Conservation (phyloP, 2,888 invertebrate genomes). For the Clivina fossor region DNA sequence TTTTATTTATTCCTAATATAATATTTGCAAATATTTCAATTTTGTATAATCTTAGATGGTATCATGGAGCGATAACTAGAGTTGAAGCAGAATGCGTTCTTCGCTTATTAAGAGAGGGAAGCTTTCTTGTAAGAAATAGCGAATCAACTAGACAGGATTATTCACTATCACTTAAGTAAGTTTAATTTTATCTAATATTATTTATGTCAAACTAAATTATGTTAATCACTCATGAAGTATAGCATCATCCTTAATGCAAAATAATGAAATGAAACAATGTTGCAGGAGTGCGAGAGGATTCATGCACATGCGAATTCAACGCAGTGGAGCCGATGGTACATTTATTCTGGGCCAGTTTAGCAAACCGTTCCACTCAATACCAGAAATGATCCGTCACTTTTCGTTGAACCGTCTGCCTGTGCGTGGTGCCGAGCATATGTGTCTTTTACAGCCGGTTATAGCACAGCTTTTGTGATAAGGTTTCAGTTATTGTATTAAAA, state of each 20-base stretch:
- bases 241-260: too few relatives aligned
- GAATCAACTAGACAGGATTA: conserved; percentile 93
- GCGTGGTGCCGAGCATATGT: conserved; percentile 95
- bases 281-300: conserved; percentile 84
- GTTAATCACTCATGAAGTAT: too few relatives aligned
- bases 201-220: not conserved
- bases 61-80: conserved; percentile 90
- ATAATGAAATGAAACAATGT: too few relatives aligned
- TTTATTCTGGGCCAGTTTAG: conserved; percentile 92
- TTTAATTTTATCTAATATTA: conserved; percentile 40
- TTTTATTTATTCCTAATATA: conserved; percentile 43
- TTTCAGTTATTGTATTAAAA: too few relatives aligned
- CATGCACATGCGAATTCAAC: conserved; percentile 96
- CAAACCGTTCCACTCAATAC: conserved; percentile 88
- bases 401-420: conserved; percentile 91
- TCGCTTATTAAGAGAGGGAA: conserved; percentile 82
- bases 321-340: conserved; percentile 69
- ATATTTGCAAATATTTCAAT: conserved; percentile 5
- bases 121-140: conserved; percentile 91
- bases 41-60: conserved; percentile 88
- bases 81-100: conserved; percentile 89
- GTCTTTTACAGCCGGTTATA: conserved; percentile 87
- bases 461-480: conserved; percentile 71
- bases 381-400: conserved; percentile 94
- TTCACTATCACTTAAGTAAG: conserved; percentile 93